Conservation (phyloP, 2,113 vertebrate species). For the Zeus faber region DNA sequence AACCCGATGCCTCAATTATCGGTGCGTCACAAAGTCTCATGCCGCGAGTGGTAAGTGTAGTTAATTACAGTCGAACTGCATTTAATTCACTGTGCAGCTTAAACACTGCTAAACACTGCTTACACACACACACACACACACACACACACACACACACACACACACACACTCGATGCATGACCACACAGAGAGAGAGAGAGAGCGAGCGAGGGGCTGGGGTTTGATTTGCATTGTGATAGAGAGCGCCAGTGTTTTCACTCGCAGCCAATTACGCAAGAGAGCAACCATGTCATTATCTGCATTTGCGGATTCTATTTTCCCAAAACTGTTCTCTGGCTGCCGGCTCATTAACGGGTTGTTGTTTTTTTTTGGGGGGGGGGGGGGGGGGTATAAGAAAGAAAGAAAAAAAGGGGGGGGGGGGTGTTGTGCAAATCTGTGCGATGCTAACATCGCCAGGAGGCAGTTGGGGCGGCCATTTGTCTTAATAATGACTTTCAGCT, state of each 20-base stretch:
- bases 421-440: slow-evolving; percentile 57
- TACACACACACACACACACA: slow-evolving; percentile 3
- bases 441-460: slow-evolving; percentile 59
- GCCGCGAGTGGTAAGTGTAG: slow-evolving; percentile 66
- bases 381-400: too few species aligned
- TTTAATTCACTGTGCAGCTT: slow-evolving; percentile 69
- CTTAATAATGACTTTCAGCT: slow-evolving; percentile 69
- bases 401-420: slow-evolving; percentile 29
- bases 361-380: too few species aligned
- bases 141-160: slow-evolving; percentile 41
- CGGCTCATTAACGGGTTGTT: slow-evolving; percentile 64
- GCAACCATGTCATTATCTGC: slow-evolving; percentile 71
- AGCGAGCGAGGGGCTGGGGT: slow-evolving; percentile 9
- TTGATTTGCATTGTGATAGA: slow-evolving; percentile 5
- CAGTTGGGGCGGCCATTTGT: slow-evolving; percentile 62
- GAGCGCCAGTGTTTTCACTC: slow-evolving; percentile 59
- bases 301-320: slow-evolving; percentile 61
- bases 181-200: slow-evolving; percentile 7
- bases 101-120: slow-evolving; percentile 49
- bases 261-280: slow-evolving; percentile 62
- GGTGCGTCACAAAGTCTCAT: slow-evolving; percentile 69
- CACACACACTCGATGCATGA: slow-evolving; percentile 19
- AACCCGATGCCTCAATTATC: slow-evolving; percentile 72
- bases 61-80: slow-evolving; percentile 70
- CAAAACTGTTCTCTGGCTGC: slow-evolving; percentile 50